Evolutionary conservation across 2,797 vertebrate genomes (phyloP), one percentile per base, ranked within the genome.

Genomic region (Rhincodon typus): DNA sequence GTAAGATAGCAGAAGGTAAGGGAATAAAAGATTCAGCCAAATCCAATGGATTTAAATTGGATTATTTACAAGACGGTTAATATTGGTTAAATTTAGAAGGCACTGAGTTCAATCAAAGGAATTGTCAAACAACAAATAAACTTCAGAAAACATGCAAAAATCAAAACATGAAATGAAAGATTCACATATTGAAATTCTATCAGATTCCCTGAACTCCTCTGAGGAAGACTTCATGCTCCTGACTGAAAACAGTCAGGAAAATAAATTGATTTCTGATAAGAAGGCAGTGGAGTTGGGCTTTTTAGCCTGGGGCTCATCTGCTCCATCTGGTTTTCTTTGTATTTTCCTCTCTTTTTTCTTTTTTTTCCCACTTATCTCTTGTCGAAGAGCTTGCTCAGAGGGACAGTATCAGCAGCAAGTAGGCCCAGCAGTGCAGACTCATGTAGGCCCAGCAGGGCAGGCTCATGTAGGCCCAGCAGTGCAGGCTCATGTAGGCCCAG

Each of bases 21-120:
- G 66, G 42, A 23, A 15, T 17, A 42, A 30, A 69, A 13, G 62
- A 69, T 69, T 93, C 90, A 93, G n/a, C 19, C 13, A 25, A 93
- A 69, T 93, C 90, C 66, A 42, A 93, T 69, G 90, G 66, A 23
- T 38, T 93, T 69, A 93, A 93, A 69, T 38, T 69, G 66, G 90
- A 69, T 93, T 93, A 69, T 69, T 69, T n/a, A 93, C 42, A n/a
- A 69, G n/a, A 12, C 38, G 42, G 23, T 12, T 69, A 21, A 42
- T 93, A 19, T 42, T 93, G 38, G 90, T 21, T 69, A 93, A 38
- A 93, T 42, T 93, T 93, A 93, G n/a, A 69, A 42, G 66, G 21
- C n/a, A n/a, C 23, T 69, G 7, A 10, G 38, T 93, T 93, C 38
- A 25, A 93, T 93, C 88, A 38, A 67, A 91, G 34, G 30, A 34